These are phyloP conservation scores for Flexamia atlantica DNA, from an alignment of 2,888 invertebrate genomes.

Conservation along the genomic window DNA sequence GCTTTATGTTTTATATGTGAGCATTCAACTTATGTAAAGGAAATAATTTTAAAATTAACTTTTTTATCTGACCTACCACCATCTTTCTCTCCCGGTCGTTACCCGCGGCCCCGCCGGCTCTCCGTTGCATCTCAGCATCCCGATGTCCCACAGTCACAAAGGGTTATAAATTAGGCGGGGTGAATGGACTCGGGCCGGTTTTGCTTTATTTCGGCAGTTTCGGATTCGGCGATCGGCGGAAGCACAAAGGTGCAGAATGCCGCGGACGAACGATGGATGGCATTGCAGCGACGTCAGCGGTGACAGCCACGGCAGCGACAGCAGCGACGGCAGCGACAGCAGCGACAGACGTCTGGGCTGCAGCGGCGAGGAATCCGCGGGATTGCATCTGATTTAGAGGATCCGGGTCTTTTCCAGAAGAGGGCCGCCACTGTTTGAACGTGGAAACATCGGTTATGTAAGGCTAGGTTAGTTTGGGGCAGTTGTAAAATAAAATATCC, in stretches of 20 bases:
- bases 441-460: too few species aligned
- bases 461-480: too few species aligned
- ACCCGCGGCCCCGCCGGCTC: too few species aligned
- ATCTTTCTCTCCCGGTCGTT: too few species aligned
- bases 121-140: not conserved
- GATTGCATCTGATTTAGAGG: not conserved
- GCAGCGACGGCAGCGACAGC: conserved; percentile 2
- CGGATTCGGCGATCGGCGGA: not conserved
- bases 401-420: too few species aligned
- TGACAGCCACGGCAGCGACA: conserved; percentile 25
- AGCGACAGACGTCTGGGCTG: not conserved
- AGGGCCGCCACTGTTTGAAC: too few species aligned
- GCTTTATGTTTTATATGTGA: too few species aligned
- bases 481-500: too few species aligned
- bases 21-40: too few species aligned
- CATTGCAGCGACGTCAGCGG: not conserved
- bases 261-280: conserved; percentile 40
- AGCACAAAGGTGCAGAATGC: conserved; percentile 1
- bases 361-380: not conserved
- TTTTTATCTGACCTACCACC: too few species aligned
- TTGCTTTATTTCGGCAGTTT: conserved; percentile 53
- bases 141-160: conserved; percentile 38
- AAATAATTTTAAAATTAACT: too few species aligned
- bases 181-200: conserved; percentile 45
- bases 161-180: conserved; percentile 50